Percentiles rank a stretch among this genome's conserved stretches.
Evolutionary conservation across 2,113 vertebrate genomes (phyloP).

Genomic region (Sciurus niger): DNA sequence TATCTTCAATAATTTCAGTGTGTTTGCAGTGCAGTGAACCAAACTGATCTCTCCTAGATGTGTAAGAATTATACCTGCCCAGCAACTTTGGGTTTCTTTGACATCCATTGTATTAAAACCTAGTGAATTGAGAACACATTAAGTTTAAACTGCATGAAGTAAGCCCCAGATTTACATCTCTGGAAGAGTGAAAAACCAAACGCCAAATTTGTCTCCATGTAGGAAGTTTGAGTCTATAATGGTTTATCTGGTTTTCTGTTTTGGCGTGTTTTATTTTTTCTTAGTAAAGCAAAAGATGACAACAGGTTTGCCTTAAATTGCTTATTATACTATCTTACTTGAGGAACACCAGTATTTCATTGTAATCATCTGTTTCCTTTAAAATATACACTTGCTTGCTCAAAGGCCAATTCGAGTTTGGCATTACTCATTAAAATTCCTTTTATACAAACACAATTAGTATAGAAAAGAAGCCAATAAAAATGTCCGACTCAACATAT

Average conservation of each 20-base stretch:
- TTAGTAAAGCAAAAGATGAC: neutral
- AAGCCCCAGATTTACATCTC: neutral
- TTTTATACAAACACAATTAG: slow-evolving; percentile 10
- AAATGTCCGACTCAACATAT: neutral
- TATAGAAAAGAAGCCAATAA: neutral
- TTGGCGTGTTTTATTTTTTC: neutral
- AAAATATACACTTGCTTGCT: slow-evolving; percentile 14
- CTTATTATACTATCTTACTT: neutral
- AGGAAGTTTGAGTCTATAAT: neutral
- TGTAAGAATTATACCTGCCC: neutral
- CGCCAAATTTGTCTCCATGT: neutral
- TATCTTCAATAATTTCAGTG: neutral
- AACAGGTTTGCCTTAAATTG: slow-evolving; percentile 42
- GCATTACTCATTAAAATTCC: slow-evolving; percentile 6
- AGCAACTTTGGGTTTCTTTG: neutral
- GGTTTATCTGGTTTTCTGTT: neutral
- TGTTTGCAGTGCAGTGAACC: neutral
- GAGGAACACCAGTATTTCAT: neutral
- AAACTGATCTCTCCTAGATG: neutral
- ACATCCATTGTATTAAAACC: neutral
- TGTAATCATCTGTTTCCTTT: neutral
- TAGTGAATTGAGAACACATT: neutral
- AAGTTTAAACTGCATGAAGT: neutral
- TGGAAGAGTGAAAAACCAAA: neutral
- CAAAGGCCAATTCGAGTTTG: neutral